phyloP scores from a whole-genome alignment of 2,888 invertebrate genomes.

The Amphimallon solstitiale region DNA sequence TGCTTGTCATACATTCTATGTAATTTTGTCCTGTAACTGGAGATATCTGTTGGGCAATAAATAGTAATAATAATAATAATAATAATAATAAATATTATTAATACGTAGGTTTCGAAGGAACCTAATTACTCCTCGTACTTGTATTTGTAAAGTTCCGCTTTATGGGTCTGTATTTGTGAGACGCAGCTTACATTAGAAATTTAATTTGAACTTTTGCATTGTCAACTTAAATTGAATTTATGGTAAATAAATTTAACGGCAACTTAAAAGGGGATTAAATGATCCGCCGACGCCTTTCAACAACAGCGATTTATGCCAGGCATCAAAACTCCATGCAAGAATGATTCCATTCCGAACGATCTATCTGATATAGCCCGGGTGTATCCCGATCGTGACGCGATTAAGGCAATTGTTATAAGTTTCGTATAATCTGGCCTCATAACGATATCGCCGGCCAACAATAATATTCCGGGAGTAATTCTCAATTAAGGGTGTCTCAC shows the following conservation, averaged over 20 bases:
- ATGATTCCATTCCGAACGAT: not conserved
- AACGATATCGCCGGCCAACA: constrained; percentile 27
- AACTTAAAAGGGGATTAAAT: constrained; percentile 13
- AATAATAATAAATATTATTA: no score
- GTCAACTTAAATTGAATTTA: constrained; percentile 19
- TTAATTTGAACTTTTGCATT: no score
- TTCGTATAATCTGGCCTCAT: constrained; percentile 18
- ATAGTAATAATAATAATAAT: no score
- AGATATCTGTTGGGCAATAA: no score
- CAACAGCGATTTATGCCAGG: not conserved
- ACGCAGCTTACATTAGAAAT: no score
- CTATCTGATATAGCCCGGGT: not conserved
- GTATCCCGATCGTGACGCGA: constrained; percentile 24
- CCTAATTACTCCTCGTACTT: no score
- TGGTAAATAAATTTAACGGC: constrained; percentile 15
- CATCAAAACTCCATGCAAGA: not conserved
- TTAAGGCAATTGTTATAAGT: constrained; percentile 30
- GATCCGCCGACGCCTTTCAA: not conserved
- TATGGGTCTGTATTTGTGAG: no score
- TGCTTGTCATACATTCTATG: no score
- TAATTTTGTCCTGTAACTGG: no score
- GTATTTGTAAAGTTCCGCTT: no score
- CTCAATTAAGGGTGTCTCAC: constrained; percentile 28
- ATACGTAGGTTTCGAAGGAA: no score
- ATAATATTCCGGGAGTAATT: constrained; percentile 27